Conservation (phyloP, 2,888 invertebrate genomes). For the Choreutis nemorana region DNA sequence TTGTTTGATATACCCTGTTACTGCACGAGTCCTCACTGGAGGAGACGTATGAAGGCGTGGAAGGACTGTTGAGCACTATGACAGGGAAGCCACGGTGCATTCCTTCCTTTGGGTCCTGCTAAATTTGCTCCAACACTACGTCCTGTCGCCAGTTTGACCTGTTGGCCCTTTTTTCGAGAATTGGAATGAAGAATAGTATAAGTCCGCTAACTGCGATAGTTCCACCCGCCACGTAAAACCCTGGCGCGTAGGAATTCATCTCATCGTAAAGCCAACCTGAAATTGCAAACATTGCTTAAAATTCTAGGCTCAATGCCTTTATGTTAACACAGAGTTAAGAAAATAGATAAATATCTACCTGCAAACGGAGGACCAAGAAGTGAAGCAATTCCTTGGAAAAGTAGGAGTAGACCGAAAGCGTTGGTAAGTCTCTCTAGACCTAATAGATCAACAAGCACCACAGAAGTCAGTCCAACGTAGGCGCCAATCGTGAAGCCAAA, state of each 20-base stretch:
- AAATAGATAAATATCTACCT: slow-evolving; percentile 64
- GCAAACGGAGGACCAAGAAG: slow-evolving; percentile 92
- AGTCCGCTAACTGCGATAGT: slow-evolving; percentile 87
- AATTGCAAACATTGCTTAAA: too few relatives aligned
- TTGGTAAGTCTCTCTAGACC: slow-evolving; percentile 95
- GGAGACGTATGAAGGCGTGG: slow-evolving; percentile 37
- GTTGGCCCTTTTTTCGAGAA: slow-evolving; percentile 62
- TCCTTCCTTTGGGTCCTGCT: slow-evolving; percentile 34
- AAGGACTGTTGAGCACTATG: slow-evolving; percentile 54
- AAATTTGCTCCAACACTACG: slow-evolving; percentile 42
- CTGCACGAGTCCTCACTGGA: slow-evolving; percentile 39
- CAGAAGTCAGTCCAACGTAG: slow-evolving; percentile 96
- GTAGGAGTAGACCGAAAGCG: slow-evolving; percentile 89
- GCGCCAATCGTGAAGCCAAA: slow-evolving; percentile 95
- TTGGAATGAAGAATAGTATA: slow-evolving; percentile 86
- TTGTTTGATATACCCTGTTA: slow-evolving; percentile 56
- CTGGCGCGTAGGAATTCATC: slow-evolving; percentile 80
- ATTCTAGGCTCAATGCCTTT: too few relatives aligned
- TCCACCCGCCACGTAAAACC: slow-evolving; percentile 87
- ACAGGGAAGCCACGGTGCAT: slow-evolving; percentile 26
- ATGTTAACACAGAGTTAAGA: background rate
- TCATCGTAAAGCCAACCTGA: slow-evolving; percentile 86
- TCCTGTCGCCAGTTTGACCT: slow-evolving; percentile 29
- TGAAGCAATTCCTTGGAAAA: slow-evolving; percentile 95
- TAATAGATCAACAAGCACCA: slow-evolving; percentile 91